phyloP scores from a whole-genome alignment of 2,888 invertebrate genomes.

The Schrankia costaestrigalis region DNA sequence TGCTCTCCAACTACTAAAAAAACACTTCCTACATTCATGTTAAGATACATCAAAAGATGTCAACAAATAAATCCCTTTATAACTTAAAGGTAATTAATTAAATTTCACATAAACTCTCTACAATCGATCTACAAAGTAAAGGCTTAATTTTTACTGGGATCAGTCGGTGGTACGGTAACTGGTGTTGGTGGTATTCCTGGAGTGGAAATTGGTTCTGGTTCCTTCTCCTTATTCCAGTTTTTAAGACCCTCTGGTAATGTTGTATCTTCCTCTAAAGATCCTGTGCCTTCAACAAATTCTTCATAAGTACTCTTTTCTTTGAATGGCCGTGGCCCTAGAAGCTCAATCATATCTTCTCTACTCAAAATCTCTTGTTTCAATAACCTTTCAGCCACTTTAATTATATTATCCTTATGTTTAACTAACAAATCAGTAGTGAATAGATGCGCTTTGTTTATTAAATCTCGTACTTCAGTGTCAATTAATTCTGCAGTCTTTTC shows the following conservation, averaged over 20 bases:
- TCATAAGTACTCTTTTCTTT: constrained; percentile 99
- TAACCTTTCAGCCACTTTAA: constrained; percentile 92
- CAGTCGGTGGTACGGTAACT: constrained; percentile 49
- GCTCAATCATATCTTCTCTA: constrained; percentile 98
- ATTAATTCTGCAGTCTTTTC: constrained; percentile 98
- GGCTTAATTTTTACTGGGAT: constrained; percentile 57
- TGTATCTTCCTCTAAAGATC: constrained; percentile 98
- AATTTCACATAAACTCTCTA: constrained; percentile 63
- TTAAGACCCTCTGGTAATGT: constrained; percentile 95
- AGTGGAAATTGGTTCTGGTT: constrained; percentile 33
- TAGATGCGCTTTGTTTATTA: constrained; percentile 84
- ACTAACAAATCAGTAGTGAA: constrained; percentile 89
- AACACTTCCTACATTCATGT: constrained; percentile 29
- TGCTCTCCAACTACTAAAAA: constrained; percentile 33
- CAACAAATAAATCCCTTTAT: constrained; percentile 54
- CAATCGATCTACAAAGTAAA: constrained; percentile 38
- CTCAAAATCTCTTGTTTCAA: constrained; percentile 96
- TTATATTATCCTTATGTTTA: constrained; percentile 92
- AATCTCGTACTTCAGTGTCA: constrained; percentile 90
- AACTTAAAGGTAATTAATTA: constrained; percentile 65
- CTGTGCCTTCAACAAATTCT: constrained; percentile 99
- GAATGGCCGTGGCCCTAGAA: constrained; percentile 96
- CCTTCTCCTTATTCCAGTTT: constrained; percentile 93
- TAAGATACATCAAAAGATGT: constrained; percentile 35
- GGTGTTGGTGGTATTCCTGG: constrained; percentile 44